Evolutionary conservation across 2,797 vertebrate species (phyloP).

Genomic region (Agapornis canus): DNA sequence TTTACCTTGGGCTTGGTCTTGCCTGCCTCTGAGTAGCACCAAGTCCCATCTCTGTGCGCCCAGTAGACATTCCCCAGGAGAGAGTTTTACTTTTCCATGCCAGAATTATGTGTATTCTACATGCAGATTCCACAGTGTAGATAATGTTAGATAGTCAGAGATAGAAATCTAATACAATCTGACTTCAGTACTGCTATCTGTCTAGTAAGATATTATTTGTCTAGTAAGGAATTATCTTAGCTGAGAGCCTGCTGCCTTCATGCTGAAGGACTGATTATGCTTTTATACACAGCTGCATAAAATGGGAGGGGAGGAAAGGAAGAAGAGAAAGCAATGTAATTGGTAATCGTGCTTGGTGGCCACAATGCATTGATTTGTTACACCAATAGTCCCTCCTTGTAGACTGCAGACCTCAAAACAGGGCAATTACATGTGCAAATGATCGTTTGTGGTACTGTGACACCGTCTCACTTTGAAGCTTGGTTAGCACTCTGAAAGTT

Average conservation of each 20-base stretch:
- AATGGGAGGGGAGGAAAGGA: background rate
- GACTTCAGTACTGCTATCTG: background rate
- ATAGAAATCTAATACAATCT: background rate
- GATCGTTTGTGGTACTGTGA: background rate
- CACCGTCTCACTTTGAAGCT: background rate
- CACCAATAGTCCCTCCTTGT: background rate
- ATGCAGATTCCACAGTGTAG: background rate
- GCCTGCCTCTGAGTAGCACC: background rate
- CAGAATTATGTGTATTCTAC: background rate
- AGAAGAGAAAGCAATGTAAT: background rate
- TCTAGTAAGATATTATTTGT: background rate
- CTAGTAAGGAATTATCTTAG: background rate
- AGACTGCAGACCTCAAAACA: background rate
- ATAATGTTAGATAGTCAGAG: background rate
- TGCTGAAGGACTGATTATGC: background rate
- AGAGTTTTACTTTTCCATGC: background rate
- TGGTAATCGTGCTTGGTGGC: background rate
- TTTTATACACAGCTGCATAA: background rate
- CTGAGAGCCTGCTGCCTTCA: background rate
- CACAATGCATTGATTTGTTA: background rate
- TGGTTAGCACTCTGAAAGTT: background rate
- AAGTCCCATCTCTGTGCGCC: background rate
- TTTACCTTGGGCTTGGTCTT: background rate
- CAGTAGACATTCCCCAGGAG: background rate
- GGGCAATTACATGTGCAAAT: conserved; percentile 2